Percentiles rank a stretch among this genome's conserved stretches.
Conservation (phyloP, 2,888 invertebrate species). For the Nasonovia ribisnigri region DNA sequence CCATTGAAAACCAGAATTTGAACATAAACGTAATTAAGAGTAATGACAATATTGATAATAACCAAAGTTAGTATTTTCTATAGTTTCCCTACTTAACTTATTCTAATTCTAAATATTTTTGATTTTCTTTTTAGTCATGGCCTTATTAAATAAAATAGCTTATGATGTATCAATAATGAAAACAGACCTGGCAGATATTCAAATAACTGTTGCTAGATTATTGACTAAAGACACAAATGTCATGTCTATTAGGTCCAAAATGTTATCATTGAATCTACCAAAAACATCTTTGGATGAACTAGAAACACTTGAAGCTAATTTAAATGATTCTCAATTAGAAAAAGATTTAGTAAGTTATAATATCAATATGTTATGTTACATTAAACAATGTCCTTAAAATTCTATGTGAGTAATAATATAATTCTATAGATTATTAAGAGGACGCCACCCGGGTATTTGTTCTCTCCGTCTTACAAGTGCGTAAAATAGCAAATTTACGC, state of each 20-base stretch:
- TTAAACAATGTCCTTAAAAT: too few relatives aligned
- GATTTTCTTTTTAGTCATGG: background rate
- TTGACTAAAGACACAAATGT: slow-evolving; percentile 1
- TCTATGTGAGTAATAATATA: too few relatives aligned
- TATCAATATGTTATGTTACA: background rate
- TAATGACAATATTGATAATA: background rate
- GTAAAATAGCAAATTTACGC: too few relatives aligned
- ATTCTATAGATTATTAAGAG: too few relatives aligned
- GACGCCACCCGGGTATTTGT: too few relatives aligned
- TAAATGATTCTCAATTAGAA: slow-evolving; percentile 1
- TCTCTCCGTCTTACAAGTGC: too few relatives aligned
- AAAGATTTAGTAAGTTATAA: slow-evolving; percentile 15
- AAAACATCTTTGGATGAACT: slow-evolving; percentile 10
- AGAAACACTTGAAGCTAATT: background rate
- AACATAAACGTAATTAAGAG: background rate
- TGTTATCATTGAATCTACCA: slow-evolving; percentile 20
- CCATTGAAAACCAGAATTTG: background rate
- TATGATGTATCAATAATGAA: slow-evolving; percentile 14
- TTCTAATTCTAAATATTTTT: background rate
- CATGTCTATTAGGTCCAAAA: slow-evolving; percentile 5
- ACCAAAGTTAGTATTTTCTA: background rate
- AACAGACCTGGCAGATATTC: background rate
- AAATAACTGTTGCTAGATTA: slow-evolving; percentile 18
- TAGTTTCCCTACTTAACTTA: background rate
- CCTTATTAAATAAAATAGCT: background rate